Conservation (phyloP, 2,888 invertebrate species). For the Chloroclystis v-ata region DNA sequence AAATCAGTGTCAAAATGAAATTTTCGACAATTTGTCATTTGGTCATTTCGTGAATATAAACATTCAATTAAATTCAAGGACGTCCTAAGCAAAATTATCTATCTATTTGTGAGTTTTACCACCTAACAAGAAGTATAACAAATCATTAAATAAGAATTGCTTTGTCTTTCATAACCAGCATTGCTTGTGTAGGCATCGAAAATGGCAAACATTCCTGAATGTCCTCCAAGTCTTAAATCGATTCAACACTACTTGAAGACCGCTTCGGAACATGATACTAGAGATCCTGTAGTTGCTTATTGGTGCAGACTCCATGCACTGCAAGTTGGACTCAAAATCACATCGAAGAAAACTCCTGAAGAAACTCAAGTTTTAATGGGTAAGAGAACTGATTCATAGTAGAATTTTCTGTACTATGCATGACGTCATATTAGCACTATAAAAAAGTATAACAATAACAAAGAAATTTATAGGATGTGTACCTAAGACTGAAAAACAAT, state of each 20-base stretch:
- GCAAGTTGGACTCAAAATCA: conserved; percentile 89
- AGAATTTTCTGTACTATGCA: neutral
- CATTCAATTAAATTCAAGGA: no score
- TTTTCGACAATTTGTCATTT: no score
- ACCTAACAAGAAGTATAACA: no score
- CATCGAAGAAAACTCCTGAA: conserved; percentile 86
- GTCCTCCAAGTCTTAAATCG: conserved; percentile 87
- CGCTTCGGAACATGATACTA: conserved; percentile 92
- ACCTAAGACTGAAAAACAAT: no score
- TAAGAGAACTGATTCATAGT: conserved; percentile 32
- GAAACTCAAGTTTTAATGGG: conserved; percentile 88
- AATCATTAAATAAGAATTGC: no score
- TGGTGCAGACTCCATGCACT: conserved; percentile 96
- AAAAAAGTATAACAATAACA: no score
- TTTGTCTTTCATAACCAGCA: no score
- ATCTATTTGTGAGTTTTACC: no score
- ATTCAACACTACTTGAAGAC: conserved; percentile 95
- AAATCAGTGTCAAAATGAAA: no score
- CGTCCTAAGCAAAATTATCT: no score
- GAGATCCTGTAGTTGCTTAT: conserved; percentile 94
- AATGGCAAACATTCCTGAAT: conserved; percentile 76
- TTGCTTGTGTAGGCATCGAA: conserved; percentile 27
- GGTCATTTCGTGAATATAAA: no score
- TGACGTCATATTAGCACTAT: conserved; percentile 7
- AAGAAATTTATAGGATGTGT: no score